A percentile compares a stretch with the other conserved stretches of the same genome.
Evolutionary conservation across 2,888 invertebrate genomes (phyloP).

Genomic region (Drosophila sordidula): DNA sequence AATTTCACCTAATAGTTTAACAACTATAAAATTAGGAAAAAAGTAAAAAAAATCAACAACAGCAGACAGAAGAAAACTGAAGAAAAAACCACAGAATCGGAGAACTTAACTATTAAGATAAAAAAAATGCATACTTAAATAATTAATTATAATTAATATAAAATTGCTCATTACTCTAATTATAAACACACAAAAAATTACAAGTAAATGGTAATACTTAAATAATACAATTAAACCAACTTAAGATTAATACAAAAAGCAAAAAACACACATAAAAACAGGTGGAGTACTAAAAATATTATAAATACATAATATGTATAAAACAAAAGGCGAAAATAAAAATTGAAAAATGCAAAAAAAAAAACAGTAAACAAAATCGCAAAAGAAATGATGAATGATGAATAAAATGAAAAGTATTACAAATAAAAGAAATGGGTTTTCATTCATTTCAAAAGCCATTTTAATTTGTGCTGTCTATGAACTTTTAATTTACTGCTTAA

Average conservation of each 20-base stretch:
- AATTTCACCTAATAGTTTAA: slow-evolving; percentile 66
- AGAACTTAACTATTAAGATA: slow-evolving; percentile 62
- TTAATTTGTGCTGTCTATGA: neutral
- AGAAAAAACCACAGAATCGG: slow-evolving; percentile 19
- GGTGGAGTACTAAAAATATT: slow-evolving; percentile 59
- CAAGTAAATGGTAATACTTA: slow-evolving; percentile 71
- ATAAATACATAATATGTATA: slow-evolving; percentile 59
- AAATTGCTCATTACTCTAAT: slow-evolving; percentile 79
- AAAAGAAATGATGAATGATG: slow-evolving; percentile 46
- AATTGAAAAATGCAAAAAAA: slow-evolving; percentile 11
- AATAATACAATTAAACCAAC: slow-evolving; percentile 64
- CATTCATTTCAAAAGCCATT: neutral
- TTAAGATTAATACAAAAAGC: slow-evolving; percentile 54
- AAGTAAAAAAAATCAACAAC: slow-evolving; percentile 16
- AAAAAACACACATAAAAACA: slow-evolving; percentile 45
- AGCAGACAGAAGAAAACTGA: slow-evolving; percentile 20
- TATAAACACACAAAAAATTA: slow-evolving; percentile 57
- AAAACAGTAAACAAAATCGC: slow-evolving; percentile 25
- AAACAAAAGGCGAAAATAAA: slow-evolving; percentile 8
- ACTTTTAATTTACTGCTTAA: too few relatives aligned
- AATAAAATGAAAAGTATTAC: slow-evolving; percentile 75
- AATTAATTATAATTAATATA: slow-evolving; percentile 70
- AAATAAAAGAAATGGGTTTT: slow-evolving; percentile 19
- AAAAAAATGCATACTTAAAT: slow-evolving; percentile 63
- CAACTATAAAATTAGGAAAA: slow-evolving; percentile 38